Conservation (phyloP, 2,888 invertebrate genomes). For the Melanotus villosus region DNA sequence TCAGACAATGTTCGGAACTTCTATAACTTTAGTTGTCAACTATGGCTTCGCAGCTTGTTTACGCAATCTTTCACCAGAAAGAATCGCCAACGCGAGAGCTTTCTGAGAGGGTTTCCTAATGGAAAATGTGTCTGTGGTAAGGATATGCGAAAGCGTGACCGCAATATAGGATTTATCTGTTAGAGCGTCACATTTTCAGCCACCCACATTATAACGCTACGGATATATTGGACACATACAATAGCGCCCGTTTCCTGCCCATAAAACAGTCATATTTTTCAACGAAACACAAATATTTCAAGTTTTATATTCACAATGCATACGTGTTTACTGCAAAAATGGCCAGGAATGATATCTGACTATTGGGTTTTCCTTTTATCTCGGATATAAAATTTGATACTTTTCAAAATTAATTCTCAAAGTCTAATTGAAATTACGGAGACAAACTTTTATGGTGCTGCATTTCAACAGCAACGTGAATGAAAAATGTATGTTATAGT, state of each 20-base stretch:
- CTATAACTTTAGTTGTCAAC: too few relatives aligned
- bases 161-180: constrained; percentile 7
- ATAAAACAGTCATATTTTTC: constrained; percentile 4
- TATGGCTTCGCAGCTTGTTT: constrained; percentile 3
- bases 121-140: constrained; percentile 9
- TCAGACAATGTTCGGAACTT: too few relatives aligned
- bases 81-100: not conserved
- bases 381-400: not conserved
- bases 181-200: constrained; percentile 8
- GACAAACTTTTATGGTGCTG: too few relatives aligned
- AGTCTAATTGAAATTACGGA: too few relatives aligned
- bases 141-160: constrained; percentile 7
- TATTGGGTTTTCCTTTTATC: not conserved
- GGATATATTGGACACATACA: constrained; percentile 9
- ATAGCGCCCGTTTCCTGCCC: not conserved
- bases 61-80: not conserved
- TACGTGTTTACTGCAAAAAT: not conserved
- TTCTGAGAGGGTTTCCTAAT: constrained; percentile 1
- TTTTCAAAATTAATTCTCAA: not conserved
- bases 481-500: too few relatives aligned
- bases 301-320: constrained; percentile 5
- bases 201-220: not conserved
- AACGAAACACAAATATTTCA: not conserved
- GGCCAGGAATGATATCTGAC: not conserved
- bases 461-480: too few relatives aligned